phyloP scores from a whole-genome alignment of 2,888 invertebrate genomes.

The Apodemia mormo region DNA sequence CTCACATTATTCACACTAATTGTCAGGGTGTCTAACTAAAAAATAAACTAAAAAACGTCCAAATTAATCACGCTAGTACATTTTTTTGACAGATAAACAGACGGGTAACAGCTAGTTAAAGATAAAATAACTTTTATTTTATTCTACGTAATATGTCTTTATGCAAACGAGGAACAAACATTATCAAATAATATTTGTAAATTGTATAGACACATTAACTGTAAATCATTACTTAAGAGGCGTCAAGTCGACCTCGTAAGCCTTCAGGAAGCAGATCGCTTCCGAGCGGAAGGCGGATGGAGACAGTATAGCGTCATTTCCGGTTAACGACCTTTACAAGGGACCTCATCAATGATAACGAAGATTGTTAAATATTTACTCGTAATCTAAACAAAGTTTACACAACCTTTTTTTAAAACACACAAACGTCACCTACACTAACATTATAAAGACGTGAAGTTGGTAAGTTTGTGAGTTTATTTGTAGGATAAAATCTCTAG shows the following conservation, averaged over 20 bases:
- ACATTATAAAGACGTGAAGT: too few species aligned
- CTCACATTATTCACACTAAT: too few species aligned
- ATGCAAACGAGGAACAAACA: neutral
- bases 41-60: too few species aligned
- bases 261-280: conserved; percentile 61
- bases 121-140: too few species aligned
- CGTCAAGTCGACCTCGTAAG: conserved; percentile 51
- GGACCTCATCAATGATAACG: conserved; percentile 20
- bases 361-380: neutral
- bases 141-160: neutral
- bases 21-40: too few species aligned
- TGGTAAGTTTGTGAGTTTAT: too few species aligned
- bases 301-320: conserved; percentile 59
- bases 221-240: conserved; percentile 8
- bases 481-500: too few species aligned
- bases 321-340: conserved; percentile 44
- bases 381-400: neutral
- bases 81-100: too few species aligned
- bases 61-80: too few species aligned
- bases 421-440: too few species aligned
- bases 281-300: conserved; percentile 66
- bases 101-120: too few species aligned
- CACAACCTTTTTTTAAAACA: neutral
- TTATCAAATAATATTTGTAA: neutral
- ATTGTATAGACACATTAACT: neutral